Evolutionary conservation across 1,140 invertebrate species (phyloP).

Genomic region (Drosophila pectinifera): DNA sequence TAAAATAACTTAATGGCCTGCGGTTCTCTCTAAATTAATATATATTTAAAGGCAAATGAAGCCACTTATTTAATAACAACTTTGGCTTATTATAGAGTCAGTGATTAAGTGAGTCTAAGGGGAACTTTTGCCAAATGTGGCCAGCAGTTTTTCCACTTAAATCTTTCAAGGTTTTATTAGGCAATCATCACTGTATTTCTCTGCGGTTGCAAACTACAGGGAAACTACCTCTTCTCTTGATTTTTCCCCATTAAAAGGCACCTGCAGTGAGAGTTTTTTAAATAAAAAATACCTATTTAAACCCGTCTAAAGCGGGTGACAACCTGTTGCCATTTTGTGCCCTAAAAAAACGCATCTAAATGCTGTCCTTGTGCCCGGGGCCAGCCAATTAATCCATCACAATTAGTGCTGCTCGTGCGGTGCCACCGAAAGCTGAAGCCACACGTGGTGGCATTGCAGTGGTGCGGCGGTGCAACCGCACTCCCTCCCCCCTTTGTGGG

Average conservation of each 20-base stretch:
- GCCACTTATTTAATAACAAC: background rate
- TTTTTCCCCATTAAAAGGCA: background rate
- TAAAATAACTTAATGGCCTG: background rate
- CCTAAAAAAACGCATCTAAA: conserved; percentile 35
- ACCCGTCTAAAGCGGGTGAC: background rate
- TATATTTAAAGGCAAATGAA: background rate
- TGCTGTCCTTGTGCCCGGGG: background rate
- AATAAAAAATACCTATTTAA: too few species aligned
- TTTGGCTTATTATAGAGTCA: too few species aligned
- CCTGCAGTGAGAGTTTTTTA: too few species aligned
- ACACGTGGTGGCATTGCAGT: background rate
- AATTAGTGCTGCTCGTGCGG: conserved; percentile 27
- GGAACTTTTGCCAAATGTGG: background rate
- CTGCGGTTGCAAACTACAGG: conserved; percentile 4
- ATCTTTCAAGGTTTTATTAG: too few species aligned
- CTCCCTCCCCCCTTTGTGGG: background rate
- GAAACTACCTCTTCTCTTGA: background rate
- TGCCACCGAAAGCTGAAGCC: conserved; percentile 8
- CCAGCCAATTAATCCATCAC: conserved; percentile 48
- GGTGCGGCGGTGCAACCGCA: conserved; percentile 23
- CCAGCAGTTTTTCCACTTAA: too few species aligned
- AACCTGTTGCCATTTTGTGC: conserved; percentile 12
- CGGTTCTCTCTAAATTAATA: too few species aligned
- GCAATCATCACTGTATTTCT: too few species aligned
- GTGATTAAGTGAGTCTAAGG: too few species aligned